A percentile compares a stretch with the other conserved stretches of the same genome.
phyloP scores from a whole-genome alignment of 2,888 invertebrate genomes.

The Calliphora vomitoria region DNA sequence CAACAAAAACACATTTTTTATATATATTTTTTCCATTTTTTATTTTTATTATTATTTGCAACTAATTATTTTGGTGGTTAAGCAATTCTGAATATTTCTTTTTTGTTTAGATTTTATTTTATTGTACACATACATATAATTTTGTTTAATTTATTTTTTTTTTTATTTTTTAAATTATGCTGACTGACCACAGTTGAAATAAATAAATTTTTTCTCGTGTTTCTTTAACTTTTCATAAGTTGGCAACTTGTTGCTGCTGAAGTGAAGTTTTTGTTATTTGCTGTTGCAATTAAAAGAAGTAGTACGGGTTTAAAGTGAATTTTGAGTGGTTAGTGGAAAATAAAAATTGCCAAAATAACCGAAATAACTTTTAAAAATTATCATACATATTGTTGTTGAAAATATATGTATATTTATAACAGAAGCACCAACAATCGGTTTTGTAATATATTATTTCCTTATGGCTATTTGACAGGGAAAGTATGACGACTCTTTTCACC shows the following conservation, averaged over 20 bases:
- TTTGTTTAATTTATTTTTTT: conserved; percentile 22
- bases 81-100: conserved; percentile 51
- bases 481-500: background rate
- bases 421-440: background rate
- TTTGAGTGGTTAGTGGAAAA: background rate
- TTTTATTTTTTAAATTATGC: conserved; percentile 53
- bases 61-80: conserved; percentile 69
- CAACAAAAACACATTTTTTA: background rate
- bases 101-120: background rate
- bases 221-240: conserved; percentile 11
- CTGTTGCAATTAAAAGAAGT: conserved; percentile 49
- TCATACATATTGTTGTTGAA: background rate
- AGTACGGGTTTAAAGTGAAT: background rate
- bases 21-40: background rate
- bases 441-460: conserved; percentile 38
- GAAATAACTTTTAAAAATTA: conserved; percentile 24
- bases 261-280: background rate
- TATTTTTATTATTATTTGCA: conserved; percentile 49
- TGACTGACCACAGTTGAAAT: conserved; percentile 55
- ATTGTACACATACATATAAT: background rate
- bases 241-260: conserved; percentile 13
- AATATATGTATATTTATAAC: background rate
- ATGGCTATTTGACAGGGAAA: conserved; percentile 40
- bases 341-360: background rate
- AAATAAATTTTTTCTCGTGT: background rate